Evolutionary conservation across 1,140 invertebrate genomes (phyloP), one percentile per base, ranked within the genome.

Genomic region (Planococcus citri): DNA sequence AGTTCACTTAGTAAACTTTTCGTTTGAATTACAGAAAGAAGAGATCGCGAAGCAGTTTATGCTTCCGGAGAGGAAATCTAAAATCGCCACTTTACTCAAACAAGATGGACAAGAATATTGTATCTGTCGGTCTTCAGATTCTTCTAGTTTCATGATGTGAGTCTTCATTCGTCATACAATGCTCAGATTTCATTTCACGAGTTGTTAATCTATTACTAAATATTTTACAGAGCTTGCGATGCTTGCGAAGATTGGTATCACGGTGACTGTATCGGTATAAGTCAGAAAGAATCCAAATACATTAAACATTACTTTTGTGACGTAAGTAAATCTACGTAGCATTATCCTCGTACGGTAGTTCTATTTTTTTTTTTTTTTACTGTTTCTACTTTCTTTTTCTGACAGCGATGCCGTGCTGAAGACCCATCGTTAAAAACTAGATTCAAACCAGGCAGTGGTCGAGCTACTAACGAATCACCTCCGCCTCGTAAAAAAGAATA

Each of bases 171-270:
- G 12, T 33, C 14, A 68, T 27, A 33, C 17, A n/a, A n/a, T n/a
- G n/a, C 20, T 29, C 41, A 17, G 2, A 51, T 33, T 33, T 33
- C 12, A 33, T 12, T 6, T 33, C 29, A 68, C 2, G 6, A 68
- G 3, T 12, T 27, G 24, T 6, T 4, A 17, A 24, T 1, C 64
- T 61, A 21, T 24, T 8, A 24, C 60, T 61, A 8, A 68, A 74
- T 70, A 71, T 75, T 71, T 74, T 76, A 79, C 73, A 90, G 90
- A 79, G 92, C 90, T 58, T 98, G 95, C 82, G 96, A 98, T 80
- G 85, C 90, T 29, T 98, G 96, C 80, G 93, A 98, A 79, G 94
- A 97, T 81, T 98, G 96, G 95, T 98, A 95, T 77, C 96, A 98
- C 79, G 95, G 95, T 10, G 93, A 97, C 76, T 98, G 95, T 78